phyloP scores from a whole-genome alignment of 2,113 vertebrate species.

The Motacilla alba region DNA sequence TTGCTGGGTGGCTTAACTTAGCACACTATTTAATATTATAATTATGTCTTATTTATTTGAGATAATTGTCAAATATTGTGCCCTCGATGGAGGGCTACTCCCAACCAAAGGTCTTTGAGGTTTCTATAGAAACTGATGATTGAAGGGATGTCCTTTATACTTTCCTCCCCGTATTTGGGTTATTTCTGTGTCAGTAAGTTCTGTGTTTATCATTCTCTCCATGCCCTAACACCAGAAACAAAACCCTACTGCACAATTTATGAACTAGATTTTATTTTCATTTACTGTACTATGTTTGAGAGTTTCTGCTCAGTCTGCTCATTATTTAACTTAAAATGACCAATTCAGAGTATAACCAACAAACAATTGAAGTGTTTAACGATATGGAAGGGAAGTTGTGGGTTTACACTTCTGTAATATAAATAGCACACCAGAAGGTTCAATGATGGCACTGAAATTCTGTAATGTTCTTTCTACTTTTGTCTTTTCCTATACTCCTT shows the following conservation, averaged over 20 bases:
- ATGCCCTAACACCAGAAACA: conserved; percentile 47
- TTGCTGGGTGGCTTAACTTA: conserved; percentile 72
- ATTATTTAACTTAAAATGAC: conserved; percentile 59
- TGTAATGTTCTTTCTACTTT: conserved; percentile 78
- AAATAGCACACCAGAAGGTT: conserved; percentile 60
- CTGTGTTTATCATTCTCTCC: conserved; percentile 63
- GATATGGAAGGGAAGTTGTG: conserved; percentile 25
- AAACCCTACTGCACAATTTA: conserved; percentile 70
- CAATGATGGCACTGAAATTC: conserved; percentile 70
- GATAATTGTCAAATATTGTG: conserved; percentile 79
- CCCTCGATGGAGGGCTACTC: conserved; percentile 82
- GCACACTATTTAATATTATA: conserved; percentile 76
- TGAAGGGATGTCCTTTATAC: conserved; percentile 74
- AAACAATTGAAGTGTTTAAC: conserved; percentile 42
- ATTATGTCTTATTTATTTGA: conserved; percentile 82
- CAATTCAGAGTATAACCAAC: conserved; percentile 16
- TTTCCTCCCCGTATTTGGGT: conserved; percentile 74
- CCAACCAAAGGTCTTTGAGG: conserved; percentile 83
- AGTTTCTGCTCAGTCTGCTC: conserved; percentile 36
- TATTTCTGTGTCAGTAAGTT: conserved; percentile 75
- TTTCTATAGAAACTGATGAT: conserved; percentile 84
- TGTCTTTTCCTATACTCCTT: conserved; percentile 78
- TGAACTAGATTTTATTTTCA: conserved; percentile 44
- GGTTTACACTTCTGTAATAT: conserved; percentile 65
- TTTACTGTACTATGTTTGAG: conserved; percentile 58